Conservation (phyloP, 2,113 vertebrate genomes). For the Pelusios castaneus region DNA sequence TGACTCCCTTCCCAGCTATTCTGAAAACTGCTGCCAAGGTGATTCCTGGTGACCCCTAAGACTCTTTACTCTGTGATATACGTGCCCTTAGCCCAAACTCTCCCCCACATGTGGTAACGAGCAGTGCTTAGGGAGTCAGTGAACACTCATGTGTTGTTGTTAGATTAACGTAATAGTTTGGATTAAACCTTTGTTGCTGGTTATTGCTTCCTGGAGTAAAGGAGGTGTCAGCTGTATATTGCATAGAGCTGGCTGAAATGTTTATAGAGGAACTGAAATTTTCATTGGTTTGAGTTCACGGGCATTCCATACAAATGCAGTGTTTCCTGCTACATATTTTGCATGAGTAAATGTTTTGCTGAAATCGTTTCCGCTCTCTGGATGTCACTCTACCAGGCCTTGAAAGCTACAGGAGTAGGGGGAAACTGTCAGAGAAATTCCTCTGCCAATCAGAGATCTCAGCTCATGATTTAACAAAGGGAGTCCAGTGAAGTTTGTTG, state of each 20-base stretch:
- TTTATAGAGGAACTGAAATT: conserved; percentile 72
- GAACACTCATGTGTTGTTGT: conserved; percentile 2
- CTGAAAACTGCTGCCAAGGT: not conserved
- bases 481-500: not conserved
- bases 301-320: conserved; percentile 42
- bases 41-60: not conserved
- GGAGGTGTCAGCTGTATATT: conserved; percentile 57
- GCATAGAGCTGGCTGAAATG: conserved; percentile 62
- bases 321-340: conserved; percentile 50
- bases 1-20: not conserved
- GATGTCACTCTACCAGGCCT: not conserved
- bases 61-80: not conserved
- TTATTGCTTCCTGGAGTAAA: conserved; percentile 52
- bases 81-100: not conserved
- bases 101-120: not conserved
- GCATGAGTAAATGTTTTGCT: conserved; percentile 48
- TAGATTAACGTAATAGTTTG: conserved; percentile 23
- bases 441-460: not conserved
- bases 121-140: not conserved
- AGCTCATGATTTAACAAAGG: not conserved
- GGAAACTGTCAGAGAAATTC: not conserved
- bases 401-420: not conserved
- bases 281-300: conserved; percentile 60
- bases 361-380: not conserved
- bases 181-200: conserved; percentile 31